Percentiles rank a stretch among this genome's conserved stretches.
Conservation (phyloP, 2,113 vertebrate genomes). For the Cottus gobio region DNA sequence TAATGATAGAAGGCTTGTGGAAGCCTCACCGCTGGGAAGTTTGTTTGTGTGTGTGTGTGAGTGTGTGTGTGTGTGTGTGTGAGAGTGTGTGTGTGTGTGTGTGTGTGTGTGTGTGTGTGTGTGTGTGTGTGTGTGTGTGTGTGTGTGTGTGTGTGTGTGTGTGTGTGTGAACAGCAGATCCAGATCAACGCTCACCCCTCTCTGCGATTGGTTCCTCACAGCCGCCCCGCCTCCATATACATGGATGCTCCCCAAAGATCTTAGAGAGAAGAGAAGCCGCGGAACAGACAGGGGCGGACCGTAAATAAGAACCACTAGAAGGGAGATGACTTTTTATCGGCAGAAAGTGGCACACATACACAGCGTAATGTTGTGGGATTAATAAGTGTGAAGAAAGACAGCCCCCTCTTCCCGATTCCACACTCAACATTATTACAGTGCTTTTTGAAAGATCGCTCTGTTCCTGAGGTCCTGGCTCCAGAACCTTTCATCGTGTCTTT, state of each 20-base stretch:
- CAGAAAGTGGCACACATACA: neutral
- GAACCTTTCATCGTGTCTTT: constrained; percentile 38
- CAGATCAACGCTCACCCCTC: neutral
- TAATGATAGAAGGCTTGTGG: too few relatives aligned
- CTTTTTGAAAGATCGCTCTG: constrained; percentile 11
- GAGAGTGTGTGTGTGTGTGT: neutral
- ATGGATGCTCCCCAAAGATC: neutral
- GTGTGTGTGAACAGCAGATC: neutral
- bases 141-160: too few relatives aligned
- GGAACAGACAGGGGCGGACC: constrained; percentile 3
- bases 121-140: too few relatives aligned
- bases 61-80: too few relatives aligned
- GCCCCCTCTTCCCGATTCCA: neutral
- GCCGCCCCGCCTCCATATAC: constrained; percentile 2
- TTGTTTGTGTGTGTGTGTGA: too few relatives aligned
- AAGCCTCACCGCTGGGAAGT: too few relatives aligned
- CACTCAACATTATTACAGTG: neutral
- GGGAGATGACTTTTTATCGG: constrained; percentile 37
- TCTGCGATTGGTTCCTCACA: constrained; percentile 5
- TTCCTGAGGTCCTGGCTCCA: constrained; percentile 7
- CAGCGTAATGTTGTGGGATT: constrained; percentile 12
- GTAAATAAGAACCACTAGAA: neutral
- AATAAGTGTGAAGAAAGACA: neutral
- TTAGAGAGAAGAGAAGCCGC: neutral
- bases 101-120: too few relatives aligned